These are phyloP conservation scores for Hypolimnas misippus DNA, from an alignment of 2,888 invertebrate species.

Conservation along the genomic window DNA sequence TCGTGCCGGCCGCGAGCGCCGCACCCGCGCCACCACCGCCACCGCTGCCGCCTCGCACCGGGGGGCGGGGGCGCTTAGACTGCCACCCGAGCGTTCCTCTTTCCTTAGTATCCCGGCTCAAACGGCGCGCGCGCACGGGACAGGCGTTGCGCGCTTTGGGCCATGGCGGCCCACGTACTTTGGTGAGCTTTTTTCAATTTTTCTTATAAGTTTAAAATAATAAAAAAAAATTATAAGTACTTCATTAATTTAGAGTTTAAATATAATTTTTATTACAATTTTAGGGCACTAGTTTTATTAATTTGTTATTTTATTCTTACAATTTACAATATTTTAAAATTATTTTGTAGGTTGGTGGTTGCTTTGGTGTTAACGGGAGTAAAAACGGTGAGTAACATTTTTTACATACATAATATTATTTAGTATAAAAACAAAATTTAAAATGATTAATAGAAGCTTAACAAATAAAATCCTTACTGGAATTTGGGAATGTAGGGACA, in stretches of 20 bases:
- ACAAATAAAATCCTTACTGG: slow-evolving; percentile 50
- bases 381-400: slow-evolving; percentile 63
- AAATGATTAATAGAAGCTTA: slow-evolving; percentile 32
- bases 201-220: slow-evolving; percentile 1
- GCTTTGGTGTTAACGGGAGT: slow-evolving; percentile 69
- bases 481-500: slow-evolving; percentile 61
- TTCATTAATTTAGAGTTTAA: background rate
- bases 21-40: slow-evolving; percentile 51
- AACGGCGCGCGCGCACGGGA: slow-evolving; percentile 83
- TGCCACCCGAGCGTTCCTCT: slow-evolving; percentile 70
- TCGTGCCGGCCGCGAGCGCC: slow-evolving; percentile 54
- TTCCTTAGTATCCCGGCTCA: slow-evolving; percentile 81
- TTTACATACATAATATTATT: slow-evolving; percentile 27
- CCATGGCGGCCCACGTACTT: slow-evolving; percentile 80
- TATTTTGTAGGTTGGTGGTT: slow-evolving; percentile 69
- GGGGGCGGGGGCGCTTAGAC: slow-evolving; percentile 68
- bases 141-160: slow-evolving; percentile 78
- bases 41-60: slow-evolving; percentile 41
- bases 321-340: slow-evolving; percentile 32
- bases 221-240: background rate
- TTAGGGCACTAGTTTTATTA: slow-evolving; percentile 18
- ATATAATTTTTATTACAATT: slow-evolving; percentile 26
- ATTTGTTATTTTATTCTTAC: slow-evolving; percentile 18
- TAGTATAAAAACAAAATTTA: slow-evolving; percentile 21
- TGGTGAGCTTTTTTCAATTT: slow-evolving; percentile 60